phyloP scores from a whole-genome alignment of 2,797 vertebrate genomes.

The Tokudaia muenninki region DNA sequence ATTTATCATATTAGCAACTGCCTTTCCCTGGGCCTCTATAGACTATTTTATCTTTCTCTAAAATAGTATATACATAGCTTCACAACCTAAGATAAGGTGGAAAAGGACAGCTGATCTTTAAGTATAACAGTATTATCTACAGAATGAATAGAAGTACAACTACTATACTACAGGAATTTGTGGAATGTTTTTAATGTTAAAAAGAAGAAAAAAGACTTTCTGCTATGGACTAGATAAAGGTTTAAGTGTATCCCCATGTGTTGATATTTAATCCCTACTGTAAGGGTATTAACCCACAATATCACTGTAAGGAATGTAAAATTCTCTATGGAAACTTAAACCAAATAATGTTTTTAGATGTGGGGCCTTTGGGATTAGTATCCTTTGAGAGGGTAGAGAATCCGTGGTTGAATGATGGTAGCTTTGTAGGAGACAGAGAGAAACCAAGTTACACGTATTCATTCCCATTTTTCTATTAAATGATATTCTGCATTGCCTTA shows the following conservation, averaged over 20 bases:
- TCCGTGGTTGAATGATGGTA: neutral
- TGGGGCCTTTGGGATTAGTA: neutral
- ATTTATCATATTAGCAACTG: neutral
- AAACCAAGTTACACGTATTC: neutral
- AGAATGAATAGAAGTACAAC: slow-evolving; percentile 34
- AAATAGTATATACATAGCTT: neutral
- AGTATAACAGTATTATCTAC: neutral
- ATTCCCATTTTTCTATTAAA: neutral
- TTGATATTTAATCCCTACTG: neutral
- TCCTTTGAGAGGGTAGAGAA: neutral
- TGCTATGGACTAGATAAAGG: neutral
- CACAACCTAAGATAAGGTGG: neutral
- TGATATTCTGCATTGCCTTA: neutral
- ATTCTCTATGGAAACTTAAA: neutral
- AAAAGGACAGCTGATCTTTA: neutral
- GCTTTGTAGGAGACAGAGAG: neutral
- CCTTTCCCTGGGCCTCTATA: neutral
- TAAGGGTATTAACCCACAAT: neutral
- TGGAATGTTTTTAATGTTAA: slow-evolving; percentile 41
- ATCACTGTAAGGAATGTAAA: neutral
- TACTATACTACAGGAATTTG: neutral
- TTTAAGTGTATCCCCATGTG: neutral
- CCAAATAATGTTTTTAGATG: neutral
- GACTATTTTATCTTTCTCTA: neutral
- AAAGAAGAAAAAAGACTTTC: neutral